A percentile compares a stretch with the other conserved stretches of the same genome.
Evolutionary conservation across 2,888 invertebrate species (phyloP).

Genomic region (Zygothrica quintamaculata): DNA sequence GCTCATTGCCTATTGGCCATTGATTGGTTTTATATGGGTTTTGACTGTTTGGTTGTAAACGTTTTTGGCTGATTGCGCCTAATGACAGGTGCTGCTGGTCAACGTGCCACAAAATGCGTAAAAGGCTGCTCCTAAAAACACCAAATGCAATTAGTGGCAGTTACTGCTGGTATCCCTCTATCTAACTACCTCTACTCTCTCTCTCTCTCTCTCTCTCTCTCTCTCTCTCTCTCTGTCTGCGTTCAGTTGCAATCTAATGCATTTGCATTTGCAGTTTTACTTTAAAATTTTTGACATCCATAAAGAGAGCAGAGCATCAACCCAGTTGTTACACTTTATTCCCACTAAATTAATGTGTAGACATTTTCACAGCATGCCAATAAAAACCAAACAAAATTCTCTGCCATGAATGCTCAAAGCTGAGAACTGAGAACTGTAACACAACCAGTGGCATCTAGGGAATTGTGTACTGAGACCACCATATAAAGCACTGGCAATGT

Average conservation of each 20-base stretch:
- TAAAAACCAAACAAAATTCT: conserved; percentile 39
- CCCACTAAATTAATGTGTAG: conserved; percentile 65
- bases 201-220: background rate
- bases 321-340: background rate
- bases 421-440: conserved; percentile 30
- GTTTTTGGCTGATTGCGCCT: conserved; percentile 53
- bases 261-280: conserved; percentile 27
- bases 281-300: conserved; percentile 10
- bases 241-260: conserved; percentile 45
- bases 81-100: conserved; percentile 68
- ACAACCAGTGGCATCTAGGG: conserved; percentile 7
- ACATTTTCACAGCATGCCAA: conserved; percentile 55
- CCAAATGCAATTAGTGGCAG: conserved; percentile 73
- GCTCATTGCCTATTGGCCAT: too few species aligned
- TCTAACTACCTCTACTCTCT: conserved; percentile 25
- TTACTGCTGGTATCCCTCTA: conserved; percentile 27
- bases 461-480: background rate
- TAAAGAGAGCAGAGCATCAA: background rate
- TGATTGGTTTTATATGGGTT: conserved; percentile 78
- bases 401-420: conserved; percentile 5
- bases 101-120: conserved; percentile 63
- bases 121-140: conserved; percentile 55
- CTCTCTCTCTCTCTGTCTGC: background rate
- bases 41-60: conserved; percentile 63
- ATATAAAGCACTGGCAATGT: too few species aligned